Evolutionary conservation across 2,113 vertebrate genomes (phyloP), one percentile per base, ranked within the genome.

Genomic region (Dolichallabes microphthalmus): DNA sequence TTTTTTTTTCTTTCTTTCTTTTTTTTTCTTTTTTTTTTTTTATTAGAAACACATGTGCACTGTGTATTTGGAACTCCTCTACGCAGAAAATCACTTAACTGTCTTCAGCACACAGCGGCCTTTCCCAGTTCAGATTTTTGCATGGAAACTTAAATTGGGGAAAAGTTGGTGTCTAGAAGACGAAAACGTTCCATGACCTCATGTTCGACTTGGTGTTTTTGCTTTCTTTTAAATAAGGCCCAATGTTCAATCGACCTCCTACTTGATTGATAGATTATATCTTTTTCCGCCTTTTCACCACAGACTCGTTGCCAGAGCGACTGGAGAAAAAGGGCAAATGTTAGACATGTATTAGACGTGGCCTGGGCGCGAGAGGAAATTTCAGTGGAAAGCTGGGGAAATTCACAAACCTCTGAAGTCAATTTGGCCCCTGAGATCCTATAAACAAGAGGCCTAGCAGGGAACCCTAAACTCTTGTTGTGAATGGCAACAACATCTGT

Each of bases 11-110:
- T 45, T 45, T 45, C 39, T n/a, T n/a, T n/a, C 61, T 64, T 32
- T 78, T 84, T 22, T 57, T 55, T 55, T 35, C 19, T 22, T 22
- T 8, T 45, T 45, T 45, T 7, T 14, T 13, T 78, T 32, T 88
- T 88, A 91, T 91, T 88, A 75, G 79, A 90, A 90, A 88, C 88
- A 90, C 84, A 87, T 89, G 89, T 91, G 88, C 82, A n/a, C 82
- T 71, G 60, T 71, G 83, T 85, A 86, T 78, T 84, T 90, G 89
- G 89, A 90, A 87, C 87, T 87, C 83, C 63, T 86, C 45, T 84
- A 81, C 80, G 78, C 84, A 88, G 83, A 88, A 88, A 87, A 90
- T 89, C 81, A 85, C 85, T 85, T 66, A 81, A 85, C 85, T 85
- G 71, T 83, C 81, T 88, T 86, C 82, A 53, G 68, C 83, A 80